Conservation (phyloP, 2,888 invertebrate genomes). For the Pammene fasciana region DNA sequence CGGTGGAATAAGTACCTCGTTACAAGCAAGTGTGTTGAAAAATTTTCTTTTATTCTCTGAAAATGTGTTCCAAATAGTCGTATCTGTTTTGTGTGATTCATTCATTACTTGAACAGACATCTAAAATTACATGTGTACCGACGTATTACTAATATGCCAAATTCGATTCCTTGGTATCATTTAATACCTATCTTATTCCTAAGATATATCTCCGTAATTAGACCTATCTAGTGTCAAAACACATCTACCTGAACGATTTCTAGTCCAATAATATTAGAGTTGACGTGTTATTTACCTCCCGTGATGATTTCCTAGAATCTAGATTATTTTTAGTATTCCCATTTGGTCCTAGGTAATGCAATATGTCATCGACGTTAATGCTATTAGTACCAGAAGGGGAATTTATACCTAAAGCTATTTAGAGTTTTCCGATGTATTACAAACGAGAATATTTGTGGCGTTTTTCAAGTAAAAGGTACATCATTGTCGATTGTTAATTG, state of each 20-base stretch:
- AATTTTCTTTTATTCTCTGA: too few species aligned
- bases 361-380: conserved; percentile 24
- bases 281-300: conserved; percentile 16
- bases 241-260: conserved; percentile 20
- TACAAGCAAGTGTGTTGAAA: too few species aligned
- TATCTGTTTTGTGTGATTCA: too few species aligned
- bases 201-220: neutral
- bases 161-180: too few species aligned
- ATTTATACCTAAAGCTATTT: neutral
- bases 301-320: conserved; percentile 23
- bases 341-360: conserved; percentile 24
- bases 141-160: too few species aligned
- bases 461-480: neutral
- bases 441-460: neutral
- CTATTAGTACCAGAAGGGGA: conserved; percentile 22
- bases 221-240: neutral
- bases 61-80: too few species aligned
- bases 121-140: too few species aligned
- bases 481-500: too few species aligned
- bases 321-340: conserved; percentile 36
- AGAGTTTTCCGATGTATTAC: neutral
- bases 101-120: too few species aligned
- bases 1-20: too few species aligned
- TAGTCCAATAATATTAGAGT: conserved; percentile 29
- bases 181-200: neutral